phyloP scores from a whole-genome alignment of 2,797 vertebrate genomes.

The Pseudochromis fuscus region DNA sequence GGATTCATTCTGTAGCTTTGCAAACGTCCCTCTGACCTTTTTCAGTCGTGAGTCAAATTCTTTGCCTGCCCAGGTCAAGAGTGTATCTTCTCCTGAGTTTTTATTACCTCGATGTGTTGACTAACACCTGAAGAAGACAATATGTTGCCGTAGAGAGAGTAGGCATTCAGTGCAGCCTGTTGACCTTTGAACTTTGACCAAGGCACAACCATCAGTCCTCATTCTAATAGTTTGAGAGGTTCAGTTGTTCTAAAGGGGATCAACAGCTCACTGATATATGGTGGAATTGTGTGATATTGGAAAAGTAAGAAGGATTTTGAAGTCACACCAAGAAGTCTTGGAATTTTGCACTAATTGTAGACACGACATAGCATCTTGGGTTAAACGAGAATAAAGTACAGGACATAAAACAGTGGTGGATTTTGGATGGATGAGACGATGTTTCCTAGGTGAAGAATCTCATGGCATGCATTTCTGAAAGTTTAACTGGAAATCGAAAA shows the following conservation, averaged over 20 bases:
- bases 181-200: conserved; percentile 14
- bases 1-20: background rate
- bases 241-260: too few species aligned
- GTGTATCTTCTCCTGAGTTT: background rate
- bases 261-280: too few species aligned
- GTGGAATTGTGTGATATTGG: too few species aligned
- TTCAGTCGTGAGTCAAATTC: background rate
- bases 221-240: too few species aligned
- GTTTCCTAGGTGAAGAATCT: too few species aligned
- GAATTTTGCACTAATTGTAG: too few species aligned
- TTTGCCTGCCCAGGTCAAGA: conserved; percentile 35
- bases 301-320: too few species aligned
- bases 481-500: background rate
- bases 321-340: too few species aligned
- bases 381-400: too few species aligned
- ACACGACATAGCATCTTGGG: too few species aligned
- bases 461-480: background rate
- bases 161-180: conserved; percentile 13
- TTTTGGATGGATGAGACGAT: too few species aligned
- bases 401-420: too few species aligned
- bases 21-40: background rate
- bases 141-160: background rate
- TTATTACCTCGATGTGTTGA: conserved; percentile 24
- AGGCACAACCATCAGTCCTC: background rate
- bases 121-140: conserved; percentile 2